Evolutionary conservation across 2,888 invertebrate species (phyloP), one percentile per base, ranked within the genome.

Genomic region (Belgica antarctica): DNA sequence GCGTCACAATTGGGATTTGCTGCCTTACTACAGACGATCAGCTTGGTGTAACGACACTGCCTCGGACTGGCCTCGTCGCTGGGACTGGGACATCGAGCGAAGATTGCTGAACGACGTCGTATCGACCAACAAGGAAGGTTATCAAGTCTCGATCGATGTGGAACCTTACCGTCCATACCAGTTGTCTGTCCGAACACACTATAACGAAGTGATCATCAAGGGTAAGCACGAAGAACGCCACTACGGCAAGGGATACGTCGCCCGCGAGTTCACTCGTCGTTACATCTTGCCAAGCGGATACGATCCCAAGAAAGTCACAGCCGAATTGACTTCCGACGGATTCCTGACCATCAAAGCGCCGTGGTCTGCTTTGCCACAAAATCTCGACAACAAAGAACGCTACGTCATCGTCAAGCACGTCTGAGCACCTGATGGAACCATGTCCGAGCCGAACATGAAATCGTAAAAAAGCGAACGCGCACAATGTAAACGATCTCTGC

Each of bases 301-400:
- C 74, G 88, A 92, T 73, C 83, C 88, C 5, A 84, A 86, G 7
- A 86, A 88, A 74, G 84, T 94, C 1, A 83, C 86, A 62, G 91
- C 92, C 71, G 83, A 86, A 2, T 80, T 94, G 28, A 91, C 92
- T 5, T 88, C 90, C 0, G 92, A 93, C 76, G 93, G 92, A 12
- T 86, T 92, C 59, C 81, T 91, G 52, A 89, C 88, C 0, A 85
- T 92, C 41, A 85, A 85, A 8, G 89, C 89, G 0, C 90, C n/a
- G n/a, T n/a, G n/a, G n/a, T n/a, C n/a, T n/a, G n/a, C n/a, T n/a
- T n/a, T n/a, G n/a, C n/a, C n/a, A n/a, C n/a, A n/a, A n/a, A n/a
- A n/a, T n/a, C n/a, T n/a, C n/a, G n/a, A n/a, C n/a, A n/a, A n/a
- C n/a, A n/a, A n/a, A n/a, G n/a, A n/a, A n/a, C n/a, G n/a, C n/a